These are phyloP conservation scores for Paracentrotus lividus DNA, from an alignment of 53 echinoderm and acorn worm species.

Conservation along the genomic window DNA sequence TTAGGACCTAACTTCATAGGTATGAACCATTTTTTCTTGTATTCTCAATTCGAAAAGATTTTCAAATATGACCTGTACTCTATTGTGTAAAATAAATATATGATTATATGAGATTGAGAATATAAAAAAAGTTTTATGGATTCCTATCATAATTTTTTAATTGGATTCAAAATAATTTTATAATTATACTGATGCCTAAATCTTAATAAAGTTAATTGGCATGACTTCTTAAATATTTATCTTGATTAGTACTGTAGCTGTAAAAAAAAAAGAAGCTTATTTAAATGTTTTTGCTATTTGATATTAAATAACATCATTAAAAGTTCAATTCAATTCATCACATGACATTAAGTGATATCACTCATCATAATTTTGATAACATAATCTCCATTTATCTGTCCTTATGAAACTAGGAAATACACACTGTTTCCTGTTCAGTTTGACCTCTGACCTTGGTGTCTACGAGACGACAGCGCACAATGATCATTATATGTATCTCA, in stretches of 20 bases:
- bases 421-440: constrained; percentile 89
- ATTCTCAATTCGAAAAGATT: no score
- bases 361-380: background rate
- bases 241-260: background rate
- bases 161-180: background rate
- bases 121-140: no score
- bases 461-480: constrained; percentile 86
- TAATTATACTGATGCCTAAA: background rate
- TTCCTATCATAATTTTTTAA: background rate
- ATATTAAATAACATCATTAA: background rate
- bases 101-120: background rate
- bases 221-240: background rate
- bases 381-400: background rate
- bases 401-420: constrained; percentile 76
- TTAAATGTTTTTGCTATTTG: background rate
- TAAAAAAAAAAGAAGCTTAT: background rate
- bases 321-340: background rate
- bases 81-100: background rate
- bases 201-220: background rate
- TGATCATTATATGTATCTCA: constrained; percentile 95
- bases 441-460: constrained; percentile 81
- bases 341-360: background rate
- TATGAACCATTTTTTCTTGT: constrained; percentile 33
- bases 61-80: no score
- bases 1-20: constrained; percentile 88